Evolutionary conservation across 2,113 vertebrate genomes (phyloP).

Genomic region (Camelus dromedarius): DNA sequence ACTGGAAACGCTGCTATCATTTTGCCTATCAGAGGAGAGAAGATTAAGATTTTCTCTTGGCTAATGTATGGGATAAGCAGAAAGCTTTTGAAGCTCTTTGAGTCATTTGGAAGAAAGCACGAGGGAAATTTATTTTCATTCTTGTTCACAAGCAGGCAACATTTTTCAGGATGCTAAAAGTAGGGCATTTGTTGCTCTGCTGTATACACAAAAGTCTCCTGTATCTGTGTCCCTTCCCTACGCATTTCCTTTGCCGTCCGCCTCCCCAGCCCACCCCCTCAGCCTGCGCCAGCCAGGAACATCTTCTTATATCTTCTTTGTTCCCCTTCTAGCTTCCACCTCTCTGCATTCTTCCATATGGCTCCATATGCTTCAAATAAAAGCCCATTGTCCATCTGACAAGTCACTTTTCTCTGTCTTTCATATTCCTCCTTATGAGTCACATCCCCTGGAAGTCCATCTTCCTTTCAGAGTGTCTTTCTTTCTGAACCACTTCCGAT

Average conservation of each 20-base stretch:
- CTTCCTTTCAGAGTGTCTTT: slow-evolving; percentile 72
- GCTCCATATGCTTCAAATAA: slow-evolving; percentile 59
- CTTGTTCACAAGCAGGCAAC: slow-evolving; percentile 26
- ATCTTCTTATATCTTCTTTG: not conserved
- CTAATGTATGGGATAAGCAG: not conserved
- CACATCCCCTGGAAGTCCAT: slow-evolving; percentile 74
- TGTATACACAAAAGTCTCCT: slow-evolving; percentile 35
- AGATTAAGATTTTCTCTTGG: slow-evolving; percentile 16
- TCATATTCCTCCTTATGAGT: slow-evolving; percentile 66
- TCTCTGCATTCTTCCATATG: slow-evolving; percentile 37
- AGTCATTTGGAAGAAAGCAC: slow-evolving; percentile 34
- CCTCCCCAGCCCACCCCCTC: not conserved
- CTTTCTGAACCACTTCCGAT: slow-evolving; percentile 71
- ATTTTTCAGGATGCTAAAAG: slow-evolving; percentile 53
- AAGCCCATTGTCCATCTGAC: slow-evolving; percentile 72
- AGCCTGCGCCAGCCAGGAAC: not conserved
- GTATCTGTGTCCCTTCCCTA: not conserved
- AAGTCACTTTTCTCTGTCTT: slow-evolving; percentile 44
- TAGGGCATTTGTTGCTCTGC: slow-evolving; percentile 21
- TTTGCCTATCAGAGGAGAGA: slow-evolving; percentile 48
- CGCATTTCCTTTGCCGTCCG: slow-evolving; percentile 29
- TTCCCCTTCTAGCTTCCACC: slow-evolving; percentile 53
- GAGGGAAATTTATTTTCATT: slow-evolving; percentile 39
- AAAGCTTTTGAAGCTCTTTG: slow-evolving; percentile 17
- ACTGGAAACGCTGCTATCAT: not conserved